Conservation (phyloP, 2,113 vertebrate genomes). For the Cyrtonyx montezumae region DNA sequence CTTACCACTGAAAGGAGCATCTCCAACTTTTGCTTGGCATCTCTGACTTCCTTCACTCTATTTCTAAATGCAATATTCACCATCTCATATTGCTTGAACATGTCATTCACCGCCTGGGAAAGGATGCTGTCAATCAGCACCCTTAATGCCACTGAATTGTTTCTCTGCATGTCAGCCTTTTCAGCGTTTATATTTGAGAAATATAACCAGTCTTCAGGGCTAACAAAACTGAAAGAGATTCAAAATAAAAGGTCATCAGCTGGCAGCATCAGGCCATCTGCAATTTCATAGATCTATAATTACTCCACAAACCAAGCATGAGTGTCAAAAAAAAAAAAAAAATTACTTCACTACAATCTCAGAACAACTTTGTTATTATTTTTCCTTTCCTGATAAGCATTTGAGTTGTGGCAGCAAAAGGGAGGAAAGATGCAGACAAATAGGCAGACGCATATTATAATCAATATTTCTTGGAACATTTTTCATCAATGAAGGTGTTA, state of each 20-base stretch:
- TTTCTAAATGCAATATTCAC: slow-evolving; percentile 78
- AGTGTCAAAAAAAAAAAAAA: neutral
- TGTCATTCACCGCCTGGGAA: slow-evolving; percentile 81
- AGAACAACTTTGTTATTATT: neutral
- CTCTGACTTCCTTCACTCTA: slow-evolving; percentile 82
- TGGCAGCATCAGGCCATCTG: neutral
- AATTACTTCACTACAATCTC: neutral
- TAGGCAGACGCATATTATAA: neutral
- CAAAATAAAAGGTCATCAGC: neutral
- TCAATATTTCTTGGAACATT: neutral
- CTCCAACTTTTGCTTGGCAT: slow-evolving; percentile 84
- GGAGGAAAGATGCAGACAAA: neutral
- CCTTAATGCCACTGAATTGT: slow-evolving; percentile 81
- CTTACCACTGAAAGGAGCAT: slow-evolving; percentile 83
- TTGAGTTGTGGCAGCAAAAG: neutral
- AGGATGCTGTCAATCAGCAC: slow-evolving; percentile 84
- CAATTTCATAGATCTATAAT: neutral
- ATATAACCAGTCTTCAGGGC: slow-evolving; percentile 84
- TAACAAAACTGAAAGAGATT: slow-evolving; percentile 74
- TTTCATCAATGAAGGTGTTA: neutral
- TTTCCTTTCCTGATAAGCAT: neutral
- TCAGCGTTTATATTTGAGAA: slow-evolving; percentile 84
- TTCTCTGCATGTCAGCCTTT: slow-evolving; percentile 88
- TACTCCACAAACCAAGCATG: neutral
- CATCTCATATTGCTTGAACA: slow-evolving; percentile 76